These are phyloP conservation scores for Oligia fasciuncula DNA, from an alignment of 2,888 invertebrate genomes.

Conservation along the genomic window DNA sequence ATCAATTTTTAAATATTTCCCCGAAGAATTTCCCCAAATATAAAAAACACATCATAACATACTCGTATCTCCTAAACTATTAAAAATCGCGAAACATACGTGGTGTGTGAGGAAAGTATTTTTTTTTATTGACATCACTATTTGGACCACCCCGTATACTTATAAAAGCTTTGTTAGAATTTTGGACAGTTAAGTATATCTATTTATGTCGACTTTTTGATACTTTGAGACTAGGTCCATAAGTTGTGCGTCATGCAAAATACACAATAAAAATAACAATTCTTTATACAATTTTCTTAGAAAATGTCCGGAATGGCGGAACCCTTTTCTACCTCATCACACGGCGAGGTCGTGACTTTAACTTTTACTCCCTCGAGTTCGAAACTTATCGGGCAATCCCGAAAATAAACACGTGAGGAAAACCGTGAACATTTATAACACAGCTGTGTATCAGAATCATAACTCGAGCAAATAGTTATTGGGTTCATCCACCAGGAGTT, in stretches of 20 bases:
- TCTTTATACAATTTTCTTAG: neutral
- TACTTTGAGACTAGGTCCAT: neutral
- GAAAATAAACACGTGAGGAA: constrained; percentile 10
- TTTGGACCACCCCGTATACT: too few species aligned
- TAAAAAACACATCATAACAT: too few species aligned
- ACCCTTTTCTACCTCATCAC: constrained; percentile 1
- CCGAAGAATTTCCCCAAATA: too few species aligned
- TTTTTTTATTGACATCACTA: too few species aligned
- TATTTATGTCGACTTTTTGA: neutral
- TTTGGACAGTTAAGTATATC: neutral
- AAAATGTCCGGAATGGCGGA: neutral
- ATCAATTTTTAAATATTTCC: too few species aligned
- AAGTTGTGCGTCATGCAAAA: neutral
- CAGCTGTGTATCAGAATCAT: neutral
- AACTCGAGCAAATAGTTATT: neutral
- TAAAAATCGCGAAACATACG: too few species aligned
- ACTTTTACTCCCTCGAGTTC: constrained; percentile 14
- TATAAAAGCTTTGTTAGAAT: neutral
- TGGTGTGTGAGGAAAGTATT: too few species aligned
- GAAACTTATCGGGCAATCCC: constrained; percentile 19
- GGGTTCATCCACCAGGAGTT: too few species aligned
- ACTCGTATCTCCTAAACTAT: too few species aligned
- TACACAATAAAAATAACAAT: neutral
- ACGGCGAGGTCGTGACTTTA: constrained; percentile 4
- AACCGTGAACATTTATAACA: neutral